Percentiles rank a stretch among this genome's conserved stretches.
phyloP scores from a whole-genome alignment of 2,888 invertebrate genomes.

The Eupithecia inturbata region DNA sequence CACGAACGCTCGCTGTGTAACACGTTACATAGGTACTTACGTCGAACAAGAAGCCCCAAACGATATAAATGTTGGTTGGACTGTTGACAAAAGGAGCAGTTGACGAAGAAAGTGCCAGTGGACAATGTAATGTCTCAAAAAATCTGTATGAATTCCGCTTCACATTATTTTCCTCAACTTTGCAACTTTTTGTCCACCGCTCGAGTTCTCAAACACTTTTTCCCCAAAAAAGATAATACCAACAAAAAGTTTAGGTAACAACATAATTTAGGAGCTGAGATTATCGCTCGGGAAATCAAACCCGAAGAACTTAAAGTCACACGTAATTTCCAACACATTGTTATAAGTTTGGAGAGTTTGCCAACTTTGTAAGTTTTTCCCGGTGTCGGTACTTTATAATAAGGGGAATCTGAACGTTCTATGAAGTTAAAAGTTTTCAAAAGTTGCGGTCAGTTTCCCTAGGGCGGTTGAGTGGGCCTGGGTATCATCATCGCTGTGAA shows the following conservation, averaged over 20 bases:
- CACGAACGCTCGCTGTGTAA: too few relatives aligned
- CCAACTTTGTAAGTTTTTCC: conserved; percentile 26
- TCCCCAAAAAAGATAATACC: conserved; percentile 1
- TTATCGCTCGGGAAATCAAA: conserved; percentile 17
- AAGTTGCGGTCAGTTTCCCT: conserved; percentile 13
- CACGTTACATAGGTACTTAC: not conserved
- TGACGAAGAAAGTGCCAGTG: not conserved
- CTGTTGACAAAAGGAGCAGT: not conserved
- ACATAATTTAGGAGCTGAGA: conserved; percentile 8
- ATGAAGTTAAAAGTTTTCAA: conserved; percentile 23
- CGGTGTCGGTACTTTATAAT: conserved; percentile 19
- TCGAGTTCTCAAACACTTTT: not conserved
- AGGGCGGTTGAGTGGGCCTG: not conserved
- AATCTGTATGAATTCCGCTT: not conserved
- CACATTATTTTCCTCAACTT: not conserved
- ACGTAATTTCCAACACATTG: conserved; percentile 20
- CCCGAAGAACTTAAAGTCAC: conserved; percentile 24
- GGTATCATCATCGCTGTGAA: not conserved
- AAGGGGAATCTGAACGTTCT: conserved; percentile 23
- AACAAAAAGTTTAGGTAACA: conserved; percentile 6
- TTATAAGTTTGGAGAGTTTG: conserved; percentile 25
- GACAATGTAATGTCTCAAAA: not conserved
- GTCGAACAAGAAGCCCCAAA: not conserved
- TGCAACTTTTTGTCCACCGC: not conserved
- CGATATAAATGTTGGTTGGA: not conserved